Conservation (phyloP, 1,140 invertebrate species). For the Drosophila tani region DNA sequence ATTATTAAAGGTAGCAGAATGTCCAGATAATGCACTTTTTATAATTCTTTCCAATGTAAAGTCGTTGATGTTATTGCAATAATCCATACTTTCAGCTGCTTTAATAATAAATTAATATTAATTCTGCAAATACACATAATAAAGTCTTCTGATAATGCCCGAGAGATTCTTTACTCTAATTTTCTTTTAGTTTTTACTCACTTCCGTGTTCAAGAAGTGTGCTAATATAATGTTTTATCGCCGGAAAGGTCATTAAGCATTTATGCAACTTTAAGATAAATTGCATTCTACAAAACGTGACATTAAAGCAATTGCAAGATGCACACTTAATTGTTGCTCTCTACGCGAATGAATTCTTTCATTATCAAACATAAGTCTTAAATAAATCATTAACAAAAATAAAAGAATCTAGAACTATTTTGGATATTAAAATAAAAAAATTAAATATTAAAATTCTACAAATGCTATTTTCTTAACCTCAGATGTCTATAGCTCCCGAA, state of each 20-base stretch:
- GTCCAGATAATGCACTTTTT: no score
- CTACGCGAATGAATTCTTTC: not conserved
- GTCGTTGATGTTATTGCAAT: no score
- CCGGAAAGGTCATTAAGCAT: not conserved
- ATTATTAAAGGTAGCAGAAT: no score
- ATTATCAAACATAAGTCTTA: not conserved
- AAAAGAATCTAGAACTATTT: not conserved
- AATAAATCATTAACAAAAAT: not conserved
- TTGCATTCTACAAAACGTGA: conserved; percentile 15
- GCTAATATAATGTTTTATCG: not conserved
- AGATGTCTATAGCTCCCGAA: not conserved
- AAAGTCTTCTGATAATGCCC: not conserved
- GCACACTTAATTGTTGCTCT: not conserved
- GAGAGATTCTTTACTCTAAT: not conserved
- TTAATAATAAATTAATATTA: not conserved
- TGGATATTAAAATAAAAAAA: not conserved
- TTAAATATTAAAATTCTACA: no score
- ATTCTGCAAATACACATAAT: not conserved
- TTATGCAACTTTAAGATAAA: conserved; percentile 9
- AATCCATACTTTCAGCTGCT: no score
- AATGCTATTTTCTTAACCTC: not conserved
- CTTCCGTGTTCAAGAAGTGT: conserved; percentile 6
- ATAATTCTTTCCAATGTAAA: no score
- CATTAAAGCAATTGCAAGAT: not conserved
- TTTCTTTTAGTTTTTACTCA: not conserved